Base-by-base conservation (phyloP, 1,140 invertebrate genomes). In the Charaxes varanes region DNA sequence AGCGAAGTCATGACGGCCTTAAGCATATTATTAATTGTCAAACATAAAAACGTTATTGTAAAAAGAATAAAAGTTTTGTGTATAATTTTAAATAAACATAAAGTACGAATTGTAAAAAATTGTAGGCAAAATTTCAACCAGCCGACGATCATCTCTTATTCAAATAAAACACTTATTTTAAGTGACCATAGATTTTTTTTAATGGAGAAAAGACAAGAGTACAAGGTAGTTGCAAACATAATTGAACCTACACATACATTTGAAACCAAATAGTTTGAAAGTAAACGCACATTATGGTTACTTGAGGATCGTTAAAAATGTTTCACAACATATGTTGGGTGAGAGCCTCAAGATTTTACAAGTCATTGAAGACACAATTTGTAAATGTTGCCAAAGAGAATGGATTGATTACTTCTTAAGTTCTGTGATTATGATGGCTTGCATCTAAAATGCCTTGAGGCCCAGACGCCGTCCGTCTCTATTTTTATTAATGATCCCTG, bases 361-460 rank as follows among this genome's bases (percentile, higher is more conserved):
- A 74, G 69, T 76, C 73, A 80, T 76, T 78, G 76, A 76, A 78
- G 66, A 73, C 54, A 76, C 62, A 68, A 71, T 78, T 73, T 76
- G 63, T 73, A 63, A 64, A 64, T 42, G 61, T 77, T 77, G 53
- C 62, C 62, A 70, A 79, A 72, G 74, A 70, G 68, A 78, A 72
- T 61, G 70, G 68, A 81, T 79, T 79, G 70, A 81, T 81, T 79
- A 73, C 77, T 77, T 78, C 79, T 81, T 77, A 79, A 81, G 59
- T 72, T 77, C 59, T 68, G 63, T 70, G 66, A 78, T 76, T 74
- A 77, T 68, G 55, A 61, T 62, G n/a, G 24, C 52, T 46, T 54
- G 57, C 53, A 62, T 64, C 63, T 38, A 53, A 62, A 54, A 42
- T 49, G 69, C 66, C 68, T 69, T 40, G 33, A 59, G 72, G 64